These are phyloP conservation scores for Brachionus manjavacas DNA, from an alignment of 1,140 invertebrate species.

Conservation along the genomic window DNA sequence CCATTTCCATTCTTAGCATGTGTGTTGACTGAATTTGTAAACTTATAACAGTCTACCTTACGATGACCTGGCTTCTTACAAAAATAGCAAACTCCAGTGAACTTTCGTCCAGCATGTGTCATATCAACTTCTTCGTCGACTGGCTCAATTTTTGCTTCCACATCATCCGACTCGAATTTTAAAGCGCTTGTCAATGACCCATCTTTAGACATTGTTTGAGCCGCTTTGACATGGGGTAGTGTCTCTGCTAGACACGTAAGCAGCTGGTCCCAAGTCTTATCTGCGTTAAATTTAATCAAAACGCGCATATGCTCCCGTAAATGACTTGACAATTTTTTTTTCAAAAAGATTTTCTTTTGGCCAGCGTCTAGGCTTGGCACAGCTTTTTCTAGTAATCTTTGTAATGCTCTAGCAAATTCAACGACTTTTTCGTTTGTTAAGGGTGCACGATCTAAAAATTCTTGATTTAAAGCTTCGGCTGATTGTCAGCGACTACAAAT, in stretches of 20 bases:
- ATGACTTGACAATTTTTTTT: not conserved
- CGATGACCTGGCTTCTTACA: too few species aligned
- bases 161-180: too few species aligned
- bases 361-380: not conserved
- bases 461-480: not conserved
- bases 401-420: not conserved
- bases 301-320: not conserved
- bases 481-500: not conserved
- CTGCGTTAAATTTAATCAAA: not conserved
- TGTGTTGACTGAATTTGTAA: too few species aligned
- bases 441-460: not conserved
- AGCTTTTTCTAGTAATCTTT: not conserved
- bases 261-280: not conserved
- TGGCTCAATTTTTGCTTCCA: too few species aligned
- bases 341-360: not conserved
- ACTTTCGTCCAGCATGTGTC: too few species aligned
- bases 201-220: too few species aligned
- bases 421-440: not conserved
- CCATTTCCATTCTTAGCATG: too few species aligned
- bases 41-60: too few species aligned
- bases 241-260: not conserved
- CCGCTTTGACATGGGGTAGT: too few species aligned
- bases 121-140: too few species aligned
- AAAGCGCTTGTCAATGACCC: too few species aligned
- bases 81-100: too few species aligned